A percentile compares a stretch with the other conserved stretches of the same genome.
Evolutionary conservation across 30 jellyfish, hydroid and myxozoan genomes (phyloP).

Genomic region (Calvadosia cruxmelitensis): DNA sequence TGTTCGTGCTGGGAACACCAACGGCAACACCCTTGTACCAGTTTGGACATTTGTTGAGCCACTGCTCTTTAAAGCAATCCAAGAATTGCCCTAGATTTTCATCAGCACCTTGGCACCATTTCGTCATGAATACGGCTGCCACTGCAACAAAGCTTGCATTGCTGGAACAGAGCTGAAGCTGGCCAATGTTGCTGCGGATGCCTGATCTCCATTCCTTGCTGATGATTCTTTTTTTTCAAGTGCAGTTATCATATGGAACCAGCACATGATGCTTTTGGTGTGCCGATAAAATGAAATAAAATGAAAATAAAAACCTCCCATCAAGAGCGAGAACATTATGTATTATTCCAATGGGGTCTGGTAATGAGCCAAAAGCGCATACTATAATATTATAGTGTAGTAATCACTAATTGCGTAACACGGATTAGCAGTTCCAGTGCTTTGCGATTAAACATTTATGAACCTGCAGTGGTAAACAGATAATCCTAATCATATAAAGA

Average conservation of each 20-base stretch:
- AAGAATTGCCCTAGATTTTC: neutral
- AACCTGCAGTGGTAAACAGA: no score
- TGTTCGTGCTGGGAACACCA: neutral
- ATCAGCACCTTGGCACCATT: neutral
- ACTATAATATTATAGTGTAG: no score
- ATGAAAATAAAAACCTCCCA: no score
- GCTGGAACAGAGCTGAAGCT: neutral
- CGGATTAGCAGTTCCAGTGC: no score
- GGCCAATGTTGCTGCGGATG: neutral
- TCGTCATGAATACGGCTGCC: neutral
- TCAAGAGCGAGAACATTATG: no score
- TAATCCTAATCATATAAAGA: no score
- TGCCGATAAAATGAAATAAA: no score
- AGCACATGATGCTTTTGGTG: no score
- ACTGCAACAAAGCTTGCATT: neutral
- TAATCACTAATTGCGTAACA: no score
- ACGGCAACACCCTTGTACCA: neutral
- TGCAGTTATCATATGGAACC: neutral
- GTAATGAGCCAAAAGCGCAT: no score
- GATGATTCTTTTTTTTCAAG: neutral
- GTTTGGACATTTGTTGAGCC: neutral
- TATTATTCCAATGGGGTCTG: no score
- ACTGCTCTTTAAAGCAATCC: neutral
- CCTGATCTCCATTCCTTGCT: neutral
- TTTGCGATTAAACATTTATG: no score